Evolutionary conservation across 2,888 invertebrate genomes (phyloP), one percentile per base, ranked within the genome.

Genomic region (Agapetus fuscipes): DNA sequence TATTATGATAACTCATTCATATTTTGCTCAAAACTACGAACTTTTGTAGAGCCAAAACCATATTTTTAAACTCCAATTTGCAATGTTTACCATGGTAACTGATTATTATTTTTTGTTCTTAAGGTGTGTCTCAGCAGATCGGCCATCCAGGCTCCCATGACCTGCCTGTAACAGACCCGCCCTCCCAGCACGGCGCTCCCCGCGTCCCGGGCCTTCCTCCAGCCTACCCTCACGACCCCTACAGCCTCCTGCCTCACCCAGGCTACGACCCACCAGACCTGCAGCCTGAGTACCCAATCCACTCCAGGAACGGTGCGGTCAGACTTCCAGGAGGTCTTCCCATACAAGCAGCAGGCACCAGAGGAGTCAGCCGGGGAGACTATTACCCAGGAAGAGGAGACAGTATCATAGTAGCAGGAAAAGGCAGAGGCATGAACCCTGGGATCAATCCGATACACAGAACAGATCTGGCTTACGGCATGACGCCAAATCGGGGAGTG

Each of bases 161-260:
- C 66, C 25, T 66, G 64, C 41, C 60, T 64, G 20, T 11, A 1
- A 54, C 59, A n/a, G 68, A 71, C 37, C 62, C 68, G 2, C 68
- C 69, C 1, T 66, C 68, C 51, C 72, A 72, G 51, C 71, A 64
- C 24, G 71, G 71, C 54, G 58, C 74, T 52, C 62, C 71, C 47
- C 60, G 74, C 17, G 72, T 73, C 53, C 71, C 72, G 34, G 66
- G 66, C 28, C 53, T 72, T 46, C 56, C 76, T 50, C 56, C 63
- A 48, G 58, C 71, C 48, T 52, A 61, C 45, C 53, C 61, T 52
- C 60, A 71, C 48, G 46, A 57, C 42, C 48, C 65, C 53, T 61
- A 7, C 55, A 62, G 43, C 57, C 59, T 2, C 57, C 59, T 43
- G 58, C 66, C 32, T 13, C 34, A 38, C n/a, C 31, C 40, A 25